Evolutionary conservation across 2,113 vertebrate genomes (phyloP).

Genomic region (Epinephelus cyanopodus): DNA sequence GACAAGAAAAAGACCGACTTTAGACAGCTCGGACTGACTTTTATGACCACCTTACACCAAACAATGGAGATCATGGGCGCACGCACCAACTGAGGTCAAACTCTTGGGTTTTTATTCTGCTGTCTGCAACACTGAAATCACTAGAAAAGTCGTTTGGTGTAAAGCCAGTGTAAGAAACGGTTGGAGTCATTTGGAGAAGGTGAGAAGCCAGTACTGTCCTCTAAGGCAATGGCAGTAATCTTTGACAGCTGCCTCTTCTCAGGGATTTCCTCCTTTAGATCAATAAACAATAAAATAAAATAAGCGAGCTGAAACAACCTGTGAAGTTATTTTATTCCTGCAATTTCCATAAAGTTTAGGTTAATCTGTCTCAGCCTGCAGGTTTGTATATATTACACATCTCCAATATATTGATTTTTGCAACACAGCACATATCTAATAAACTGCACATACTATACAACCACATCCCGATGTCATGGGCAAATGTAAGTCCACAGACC

Average conservation of each 20-base stretch:
- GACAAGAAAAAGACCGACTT: no score
- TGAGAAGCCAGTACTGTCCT: constrained; percentile 27
- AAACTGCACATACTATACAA: neutral
- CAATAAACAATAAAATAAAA: constrained; percentile 15
- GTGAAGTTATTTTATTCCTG: constrained; percentile 23
- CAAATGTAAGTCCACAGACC: neutral
- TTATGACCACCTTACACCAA: no score
- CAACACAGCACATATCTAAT: constrained; percentile 3
- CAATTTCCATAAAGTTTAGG: neutral
- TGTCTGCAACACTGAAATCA: no score
- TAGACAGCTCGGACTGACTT: no score
- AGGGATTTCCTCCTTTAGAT: constrained; percentile 14
- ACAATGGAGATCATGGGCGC: no score
- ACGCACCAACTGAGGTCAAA: no score
- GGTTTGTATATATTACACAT: constrained; percentile 15
- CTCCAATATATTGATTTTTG: constrained; percentile 13
- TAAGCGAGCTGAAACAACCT: constrained; percentile 1
- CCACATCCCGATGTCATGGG: neutral
- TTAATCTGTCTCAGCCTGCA: constrained; percentile 5
- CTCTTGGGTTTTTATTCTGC: no score
- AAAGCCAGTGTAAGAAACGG: neutral
- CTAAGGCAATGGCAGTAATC: constrained; percentile 2
- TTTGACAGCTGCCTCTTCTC: constrained; percentile 8
- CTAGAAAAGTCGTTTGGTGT: no score
- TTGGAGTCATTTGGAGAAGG: constrained; percentile 1